Conservation (phyloP, 2,113 vertebrate species). For the Dissostichus mawsoni region DNA sequence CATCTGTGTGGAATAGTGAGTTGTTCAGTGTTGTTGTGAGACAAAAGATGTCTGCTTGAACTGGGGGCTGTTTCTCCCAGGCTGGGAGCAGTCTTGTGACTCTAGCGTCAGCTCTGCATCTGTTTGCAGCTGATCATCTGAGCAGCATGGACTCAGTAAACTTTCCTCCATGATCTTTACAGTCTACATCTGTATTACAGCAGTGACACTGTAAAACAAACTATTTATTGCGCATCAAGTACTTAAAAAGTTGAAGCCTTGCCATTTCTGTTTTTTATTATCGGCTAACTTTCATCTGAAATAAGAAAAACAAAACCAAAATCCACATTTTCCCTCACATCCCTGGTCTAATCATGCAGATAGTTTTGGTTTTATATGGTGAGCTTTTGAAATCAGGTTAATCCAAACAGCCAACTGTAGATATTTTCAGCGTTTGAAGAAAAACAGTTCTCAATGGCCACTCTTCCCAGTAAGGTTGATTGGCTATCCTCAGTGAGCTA, state of each 20-base stretch:
- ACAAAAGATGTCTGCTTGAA: constrained; percentile 78
- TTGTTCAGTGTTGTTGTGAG: constrained; percentile 73
- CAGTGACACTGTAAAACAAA: constrained; percentile 11
- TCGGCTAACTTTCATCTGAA: neutral
- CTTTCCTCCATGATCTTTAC: constrained; percentile 60
- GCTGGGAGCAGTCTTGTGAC: constrained; percentile 85
- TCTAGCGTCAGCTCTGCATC: constrained; percentile 81
- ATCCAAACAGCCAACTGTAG: neutral
- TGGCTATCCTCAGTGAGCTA: neutral
- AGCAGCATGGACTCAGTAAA: constrained; percentile 70
- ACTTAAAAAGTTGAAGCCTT: neutral
- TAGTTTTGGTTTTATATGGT: neutral
- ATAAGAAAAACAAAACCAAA: neutral
- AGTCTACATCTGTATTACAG: constrained; percentile 43
- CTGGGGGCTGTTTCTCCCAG: constrained; percentile 77
- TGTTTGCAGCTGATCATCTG: constrained; percentile 84
- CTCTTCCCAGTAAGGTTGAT: neutral
- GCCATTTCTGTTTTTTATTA: neutral
- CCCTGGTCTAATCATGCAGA: neutral
- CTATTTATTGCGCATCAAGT: neutral
- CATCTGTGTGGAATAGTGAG: constrained; percentile 72
- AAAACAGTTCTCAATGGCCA: neutral
- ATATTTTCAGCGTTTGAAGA: neutral
- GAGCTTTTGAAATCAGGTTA: constrained; percentile 1
- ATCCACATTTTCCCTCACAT: neutral